Evolutionary conservation across 2,113 vertebrate genomes (phyloP).

Genomic region (Tichodroma muraria): DNA sequence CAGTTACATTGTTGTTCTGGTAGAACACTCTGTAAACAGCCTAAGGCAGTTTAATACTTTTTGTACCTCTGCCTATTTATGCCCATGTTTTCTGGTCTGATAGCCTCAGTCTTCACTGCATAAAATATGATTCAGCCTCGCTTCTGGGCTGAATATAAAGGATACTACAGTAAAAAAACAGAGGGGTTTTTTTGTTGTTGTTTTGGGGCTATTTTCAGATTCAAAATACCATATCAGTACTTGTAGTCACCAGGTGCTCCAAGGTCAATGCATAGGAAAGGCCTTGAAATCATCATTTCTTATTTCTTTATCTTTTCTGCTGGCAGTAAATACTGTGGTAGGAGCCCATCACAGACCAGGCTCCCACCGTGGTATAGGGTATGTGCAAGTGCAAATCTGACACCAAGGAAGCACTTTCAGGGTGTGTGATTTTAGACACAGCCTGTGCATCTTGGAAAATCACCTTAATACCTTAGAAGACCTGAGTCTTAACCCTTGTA

Average conservation of each 20-base stretch:
- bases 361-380: not conserved
- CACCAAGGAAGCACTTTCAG: not conserved
- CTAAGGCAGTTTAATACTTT: not conserved
- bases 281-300: not conserved
- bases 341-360: not conserved
- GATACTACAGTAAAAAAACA: not conserved
- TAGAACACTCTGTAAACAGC: not conserved
- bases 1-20: not conserved
- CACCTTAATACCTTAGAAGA: not conserved
- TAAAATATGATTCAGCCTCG: not conserved
- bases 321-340: not conserved
- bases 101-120: not conserved
- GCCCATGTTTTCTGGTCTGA: not conserved
- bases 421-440: not conserved
- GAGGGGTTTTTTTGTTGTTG: fast-evolving
- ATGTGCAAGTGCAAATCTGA: not conserved
- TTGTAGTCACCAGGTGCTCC: not conserved
- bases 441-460: not conserved
- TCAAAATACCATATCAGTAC: not conserved
- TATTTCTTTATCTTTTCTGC: not conserved
- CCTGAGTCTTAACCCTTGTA: not conserved
- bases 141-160: not conserved
- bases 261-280: not conserved
- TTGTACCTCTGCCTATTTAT: not conserved
- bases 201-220: not conserved